Evolutionary conservation across 1,140 invertebrate species (phyloP).

Genomic region (Globodera ellingtonae): DNA sequence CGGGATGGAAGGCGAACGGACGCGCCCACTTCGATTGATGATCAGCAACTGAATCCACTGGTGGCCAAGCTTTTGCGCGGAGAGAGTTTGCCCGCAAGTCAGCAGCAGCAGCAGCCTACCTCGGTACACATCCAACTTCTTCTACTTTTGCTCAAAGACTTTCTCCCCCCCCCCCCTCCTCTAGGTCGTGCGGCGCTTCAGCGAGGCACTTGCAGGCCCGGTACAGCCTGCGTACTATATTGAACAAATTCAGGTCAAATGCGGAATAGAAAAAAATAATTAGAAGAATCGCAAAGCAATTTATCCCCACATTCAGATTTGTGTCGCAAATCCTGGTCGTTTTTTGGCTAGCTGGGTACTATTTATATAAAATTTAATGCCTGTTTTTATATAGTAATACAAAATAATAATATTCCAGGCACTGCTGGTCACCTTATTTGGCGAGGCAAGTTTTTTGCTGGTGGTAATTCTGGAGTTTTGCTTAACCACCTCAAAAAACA

Average conservation of each 20-base stretch:
- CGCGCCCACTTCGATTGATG: background rate
- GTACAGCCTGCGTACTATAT: constrained; percentile 1
- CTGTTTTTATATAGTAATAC: background rate
- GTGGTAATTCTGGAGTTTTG: background rate
- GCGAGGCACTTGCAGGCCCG: background rate
- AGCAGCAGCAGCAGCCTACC: background rate
- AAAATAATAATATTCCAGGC: constrained; percentile 5
- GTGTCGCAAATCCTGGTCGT: constrained; percentile 8
- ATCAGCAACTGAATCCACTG: constrained; percentile 8
- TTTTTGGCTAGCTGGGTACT: constrained; percentile 9
- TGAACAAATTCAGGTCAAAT: constrained; percentile 1
- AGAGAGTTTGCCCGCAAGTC: constrained; percentile 1
- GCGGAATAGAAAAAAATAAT: background rate
- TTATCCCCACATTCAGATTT: background rate
- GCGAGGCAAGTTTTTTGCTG: background rate
- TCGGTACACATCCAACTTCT: background rate
- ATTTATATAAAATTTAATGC: background rate
- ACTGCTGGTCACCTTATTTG: constrained; percentile 9
- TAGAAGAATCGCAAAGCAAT: background rate
- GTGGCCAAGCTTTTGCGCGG: constrained; percentile 15
- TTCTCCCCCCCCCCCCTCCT: too few relatives aligned
- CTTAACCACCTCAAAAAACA: too few relatives aligned
- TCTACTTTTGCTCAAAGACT: background rate
- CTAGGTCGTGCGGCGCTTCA: constrained; percentile 5
- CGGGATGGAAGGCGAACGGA: background rate